Evolutionary conservation across 2,113 vertebrate species (phyloP).

Genomic region (Aythya baeri): DNA sequence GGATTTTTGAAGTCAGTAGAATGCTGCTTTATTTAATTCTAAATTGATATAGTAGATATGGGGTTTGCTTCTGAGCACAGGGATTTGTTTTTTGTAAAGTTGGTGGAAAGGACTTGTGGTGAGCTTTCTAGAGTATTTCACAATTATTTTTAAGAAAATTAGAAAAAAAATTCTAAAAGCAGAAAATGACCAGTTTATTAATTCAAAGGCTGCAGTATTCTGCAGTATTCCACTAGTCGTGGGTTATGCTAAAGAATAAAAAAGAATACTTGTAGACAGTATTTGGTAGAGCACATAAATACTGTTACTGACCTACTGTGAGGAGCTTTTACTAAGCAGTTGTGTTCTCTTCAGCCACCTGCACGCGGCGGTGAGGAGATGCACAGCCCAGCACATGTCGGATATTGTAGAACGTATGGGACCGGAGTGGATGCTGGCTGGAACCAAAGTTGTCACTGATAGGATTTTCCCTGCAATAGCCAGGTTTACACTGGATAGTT

Average conservation of each 20-base stretch:
- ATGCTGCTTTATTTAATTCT: background rate
- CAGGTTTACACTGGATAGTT: constrained; percentile 89
- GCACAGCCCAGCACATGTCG: constrained; percentile 87
- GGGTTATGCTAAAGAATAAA: background rate
- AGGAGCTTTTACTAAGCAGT: background rate
- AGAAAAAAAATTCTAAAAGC: no score
- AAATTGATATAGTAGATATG: rapidly evolving
- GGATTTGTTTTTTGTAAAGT: background rate
- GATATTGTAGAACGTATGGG: constrained; percentile 84
- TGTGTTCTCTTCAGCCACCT: constrained; percentile 82
- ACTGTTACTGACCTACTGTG: background rate
- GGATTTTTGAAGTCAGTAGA: background rate
- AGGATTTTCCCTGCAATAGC: constrained; percentile 84
- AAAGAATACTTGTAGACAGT: background rate
- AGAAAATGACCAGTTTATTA: background rate
- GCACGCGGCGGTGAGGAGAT: constrained; percentile 87
- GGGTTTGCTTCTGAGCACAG: background rate
- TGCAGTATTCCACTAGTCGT: background rate
- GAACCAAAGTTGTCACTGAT: constrained; percentile 81
- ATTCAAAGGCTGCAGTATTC: background rate
- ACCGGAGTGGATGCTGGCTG: constrained; percentile 81
- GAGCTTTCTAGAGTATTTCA: background rate
- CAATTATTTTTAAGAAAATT: background rate
- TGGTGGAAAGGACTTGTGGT: background rate
- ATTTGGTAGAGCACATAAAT: background rate